Percentiles rank a stretch among this genome's conserved stretches.
phyloP scores from a whole-genome alignment of 1,140 invertebrate species.

The Homalodisca vitripennis region DNA sequence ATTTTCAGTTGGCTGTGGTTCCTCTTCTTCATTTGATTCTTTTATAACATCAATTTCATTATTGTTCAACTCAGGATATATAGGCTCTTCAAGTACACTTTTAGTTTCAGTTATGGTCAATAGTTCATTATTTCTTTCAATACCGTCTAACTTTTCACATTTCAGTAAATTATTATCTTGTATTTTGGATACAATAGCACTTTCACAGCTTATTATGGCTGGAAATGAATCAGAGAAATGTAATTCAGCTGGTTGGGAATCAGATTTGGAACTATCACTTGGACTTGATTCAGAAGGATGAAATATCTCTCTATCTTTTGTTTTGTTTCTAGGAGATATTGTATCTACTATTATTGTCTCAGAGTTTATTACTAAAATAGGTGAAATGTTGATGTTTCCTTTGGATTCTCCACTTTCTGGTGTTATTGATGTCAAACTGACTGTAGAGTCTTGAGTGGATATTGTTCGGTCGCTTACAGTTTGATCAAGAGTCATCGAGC shows the following conservation, averaged over 20 bases:
- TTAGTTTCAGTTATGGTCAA: neutral
- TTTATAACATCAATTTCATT: neutral
- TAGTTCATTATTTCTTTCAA: too few species aligned
- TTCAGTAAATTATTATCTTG: too few species aligned
- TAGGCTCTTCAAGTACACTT: neutral
- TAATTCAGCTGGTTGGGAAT: neutral
- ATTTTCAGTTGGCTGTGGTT: neutral
- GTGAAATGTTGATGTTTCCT: conserved; percentile 22
- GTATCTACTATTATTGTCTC: conserved; percentile 17
- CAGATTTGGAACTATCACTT: conserved; percentile 2
- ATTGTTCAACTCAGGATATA: neutral
- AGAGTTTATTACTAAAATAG: conserved; percentile 3
- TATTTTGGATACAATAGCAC: neutral
- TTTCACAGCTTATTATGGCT: conserved; percentile 23
- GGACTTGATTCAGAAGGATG: conserved; percentile 21
- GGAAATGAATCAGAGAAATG: too few species aligned
- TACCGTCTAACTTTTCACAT: too few species aligned
- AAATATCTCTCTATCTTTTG: neutral
- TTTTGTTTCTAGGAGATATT: neutral
- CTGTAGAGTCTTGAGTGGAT: conserved; percentile 39
- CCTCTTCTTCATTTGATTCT: neutral
- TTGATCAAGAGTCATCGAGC: conserved; percentile 32
- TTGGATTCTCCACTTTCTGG: conserved; percentile 31
- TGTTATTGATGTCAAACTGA: conserved; percentile 36
- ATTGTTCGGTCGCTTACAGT: conserved; percentile 36